Conservation (phyloP, 2,797 vertebrate species). For the Choloepus didactylus region DNA sequence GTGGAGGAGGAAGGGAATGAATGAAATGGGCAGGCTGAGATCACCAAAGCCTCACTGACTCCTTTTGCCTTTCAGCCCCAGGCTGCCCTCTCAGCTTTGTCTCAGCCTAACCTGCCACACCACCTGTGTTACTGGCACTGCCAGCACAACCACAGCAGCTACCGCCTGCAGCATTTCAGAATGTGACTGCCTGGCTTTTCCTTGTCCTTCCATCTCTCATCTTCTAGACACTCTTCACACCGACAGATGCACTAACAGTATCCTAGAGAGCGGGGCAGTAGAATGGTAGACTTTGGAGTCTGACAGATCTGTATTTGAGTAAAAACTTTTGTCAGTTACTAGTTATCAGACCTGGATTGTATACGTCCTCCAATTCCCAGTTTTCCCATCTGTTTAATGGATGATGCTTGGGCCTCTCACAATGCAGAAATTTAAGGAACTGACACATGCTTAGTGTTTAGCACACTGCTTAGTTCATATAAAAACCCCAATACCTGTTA, state of each 20-base stretch:
- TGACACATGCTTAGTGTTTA: fast-evolving
- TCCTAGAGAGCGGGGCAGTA: fast-evolving
- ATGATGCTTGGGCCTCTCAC: neutral
- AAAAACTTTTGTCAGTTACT: neutral
- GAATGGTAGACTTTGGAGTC: neutral
- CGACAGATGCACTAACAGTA: neutral
- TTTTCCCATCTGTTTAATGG: neutral
- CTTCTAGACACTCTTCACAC: neutral
- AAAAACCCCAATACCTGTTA: neutral
- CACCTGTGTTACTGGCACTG: no score
- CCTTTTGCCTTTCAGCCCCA: fast-evolving
- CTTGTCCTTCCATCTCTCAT: neutral
- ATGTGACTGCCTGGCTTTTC: neutral
- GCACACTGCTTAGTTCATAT: neutral
- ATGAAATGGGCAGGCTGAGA: fast-evolving
- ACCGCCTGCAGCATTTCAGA: no score
- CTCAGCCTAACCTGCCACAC: fast-evolving
- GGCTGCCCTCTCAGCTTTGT: fast-evolving
- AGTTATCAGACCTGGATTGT: neutral
- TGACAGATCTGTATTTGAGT: neutral
- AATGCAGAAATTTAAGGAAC: neutral
- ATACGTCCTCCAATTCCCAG: neutral
- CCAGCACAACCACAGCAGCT: fast-evolving
- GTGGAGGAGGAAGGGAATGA: no score
- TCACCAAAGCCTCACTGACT: fast-evolving